phyloP scores from a whole-genome alignment of 2,888 invertebrate genomes.

The Lysandra bellargus region DNA sequence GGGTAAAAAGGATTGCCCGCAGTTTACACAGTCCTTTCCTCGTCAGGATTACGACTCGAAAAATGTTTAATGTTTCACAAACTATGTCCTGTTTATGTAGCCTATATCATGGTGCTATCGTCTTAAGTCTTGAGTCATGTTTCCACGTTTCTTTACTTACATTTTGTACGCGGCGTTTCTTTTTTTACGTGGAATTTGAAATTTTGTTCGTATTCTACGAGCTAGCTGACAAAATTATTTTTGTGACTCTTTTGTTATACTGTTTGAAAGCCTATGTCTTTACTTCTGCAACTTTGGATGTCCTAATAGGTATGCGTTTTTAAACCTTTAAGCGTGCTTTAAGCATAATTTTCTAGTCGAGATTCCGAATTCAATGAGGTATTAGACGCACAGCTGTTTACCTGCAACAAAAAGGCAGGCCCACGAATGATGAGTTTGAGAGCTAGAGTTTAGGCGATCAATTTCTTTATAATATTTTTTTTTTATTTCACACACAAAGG shows the following conservation, averaged over 20 bases:
- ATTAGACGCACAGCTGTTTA: too few species aligned
- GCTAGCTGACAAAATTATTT: too few species aligned
- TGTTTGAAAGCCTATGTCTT: too few species aligned
- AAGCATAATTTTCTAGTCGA: too few species aligned
- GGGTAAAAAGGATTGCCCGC: slow-evolving; percentile 60
- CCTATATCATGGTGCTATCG: slow-evolving; percentile 24
- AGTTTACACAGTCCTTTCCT: slow-evolving; percentile 52
- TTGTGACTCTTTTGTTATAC: too few species aligned
- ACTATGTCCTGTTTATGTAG: slow-evolving; percentile 30
- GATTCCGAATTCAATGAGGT: too few species aligned
- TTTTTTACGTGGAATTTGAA: not conserved
- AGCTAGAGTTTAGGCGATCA: too few species aligned
- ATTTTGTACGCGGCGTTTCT: not conserved
- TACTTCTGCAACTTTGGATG: not conserved
- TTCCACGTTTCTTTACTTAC: not conserved
- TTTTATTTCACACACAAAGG: too few species aligned
- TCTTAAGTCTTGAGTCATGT: not conserved
- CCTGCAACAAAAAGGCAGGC: too few species aligned
- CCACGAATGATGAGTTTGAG: too few species aligned
- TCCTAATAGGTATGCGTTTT: not conserved
- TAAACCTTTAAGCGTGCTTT: too few species aligned
- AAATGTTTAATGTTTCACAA: slow-evolving; percentile 39
- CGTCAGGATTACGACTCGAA: slow-evolving; percentile 44
- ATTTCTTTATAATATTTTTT: too few species aligned
- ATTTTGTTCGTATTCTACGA: not conserved